Base-by-base conservation (phyloP, 2,797 vertebrate genomes). In the Tarsius wallacei region DNA sequence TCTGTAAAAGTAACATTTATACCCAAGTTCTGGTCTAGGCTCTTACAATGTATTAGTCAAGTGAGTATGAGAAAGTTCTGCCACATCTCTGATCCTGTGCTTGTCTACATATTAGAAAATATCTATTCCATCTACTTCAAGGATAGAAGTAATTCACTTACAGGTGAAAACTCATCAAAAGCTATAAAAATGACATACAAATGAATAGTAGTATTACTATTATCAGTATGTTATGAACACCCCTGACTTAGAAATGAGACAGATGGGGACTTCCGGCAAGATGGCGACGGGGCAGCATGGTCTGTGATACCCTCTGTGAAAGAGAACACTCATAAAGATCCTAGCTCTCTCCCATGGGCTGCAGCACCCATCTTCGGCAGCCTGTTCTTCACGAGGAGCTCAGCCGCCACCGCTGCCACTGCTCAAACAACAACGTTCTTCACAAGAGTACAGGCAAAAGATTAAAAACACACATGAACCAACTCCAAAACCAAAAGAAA, bases 201-300 rank as follows among this genome's bases (percentile, higher is more conserved):
- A 95, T 82, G 28, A 93, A 92, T 82, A 94, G 33, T 57, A 70
- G 0, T 47, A 70, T 22, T 87, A 68, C 12, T 47, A 89, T 12
- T 7, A 70, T 85, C 63, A 93, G 5, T 17, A 87, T 78, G 70
- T 86, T 76, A 95, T 73, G 22, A 82, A 88, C 4, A 86, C 12
- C 31, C 59, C 61, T 22, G 53, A 81, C 4, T 80, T 28, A 71
- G 57, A 97, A 96, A 93, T 16, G 8, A 97, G 51, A 94, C 42
- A 42, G 42, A 42, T 42, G 42, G 42, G 7, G 42, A 42, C 42
- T 42, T 42, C 42, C 42, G 4, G 42, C 42, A 42, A 42, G 42
- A 42, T 42, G 4, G 42, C 7, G 42, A 42, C 3, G 42, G 42
- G 42, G 42, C 4, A 42, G 42, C 42, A 42, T 42, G 42, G 42